A percentile compares a stretch with the other conserved stretches of the same genome.
These are phyloP conservation scores for Equus przewalskii DNA, from an alignment of 2,113 vertebrate species.

Conservation along the genomic window DNA sequence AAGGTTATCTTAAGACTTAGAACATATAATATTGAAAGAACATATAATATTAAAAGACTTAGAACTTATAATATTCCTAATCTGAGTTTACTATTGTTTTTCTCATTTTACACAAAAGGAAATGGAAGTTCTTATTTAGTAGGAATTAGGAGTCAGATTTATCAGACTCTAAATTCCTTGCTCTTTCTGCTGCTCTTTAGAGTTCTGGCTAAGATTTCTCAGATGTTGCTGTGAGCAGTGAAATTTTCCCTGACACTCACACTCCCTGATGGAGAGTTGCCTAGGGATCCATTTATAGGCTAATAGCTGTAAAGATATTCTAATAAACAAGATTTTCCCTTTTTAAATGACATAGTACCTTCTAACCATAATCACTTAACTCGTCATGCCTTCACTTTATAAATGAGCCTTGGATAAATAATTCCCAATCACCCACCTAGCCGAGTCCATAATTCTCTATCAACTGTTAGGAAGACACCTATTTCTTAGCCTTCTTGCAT, in stretches of 20 bases:
- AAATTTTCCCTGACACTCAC: background rate
- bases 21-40: background rate
- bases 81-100: conserved; percentile 36
- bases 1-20: conserved; percentile 42
- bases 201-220: conserved; percentile 39
- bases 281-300: background rate
- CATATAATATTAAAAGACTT: too few species aligned
- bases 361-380: background rate
- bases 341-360: conserved; percentile 13
- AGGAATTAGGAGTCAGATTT: conserved; percentile 31
- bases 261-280: background rate
- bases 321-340: conserved; percentile 45
- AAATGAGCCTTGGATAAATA: background rate
- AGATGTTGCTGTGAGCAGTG: background rate
- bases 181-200: background rate
- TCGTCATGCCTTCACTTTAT: background rate
- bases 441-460: background rate
- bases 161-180: conserved; percentile 42
- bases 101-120: conserved; percentile 50
- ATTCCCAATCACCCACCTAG: background rate
- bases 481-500: conserved; percentile 31
- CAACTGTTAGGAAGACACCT: background rate
- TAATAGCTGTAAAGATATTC: background rate
- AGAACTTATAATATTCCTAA: conserved; percentile 11
- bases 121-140: conserved; percentile 44